A percentile compares a stretch with the other conserved stretches of the same genome.
Evolutionary conservation across 2,888 invertebrate genomes (phyloP).

Genomic region (Ennomos erosarius): DNA sequence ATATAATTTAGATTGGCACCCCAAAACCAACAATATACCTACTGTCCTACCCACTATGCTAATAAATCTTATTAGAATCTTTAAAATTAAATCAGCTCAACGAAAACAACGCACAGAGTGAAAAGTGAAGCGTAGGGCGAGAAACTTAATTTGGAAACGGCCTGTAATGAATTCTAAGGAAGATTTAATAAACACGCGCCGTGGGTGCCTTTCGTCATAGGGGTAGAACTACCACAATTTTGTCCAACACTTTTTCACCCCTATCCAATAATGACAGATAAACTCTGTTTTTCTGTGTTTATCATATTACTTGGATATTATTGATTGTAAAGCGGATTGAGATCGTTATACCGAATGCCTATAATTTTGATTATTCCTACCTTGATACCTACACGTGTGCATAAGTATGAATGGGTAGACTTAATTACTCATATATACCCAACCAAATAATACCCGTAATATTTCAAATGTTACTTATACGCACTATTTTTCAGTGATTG

Average conservation of each 20-base stretch:
- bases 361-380: too few species aligned
- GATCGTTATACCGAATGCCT: not conserved
- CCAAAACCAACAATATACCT: constrained; percentile 26
- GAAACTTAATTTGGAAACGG: constrained; percentile 71
- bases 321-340: constrained; percentile 9
- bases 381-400: too few species aligned
- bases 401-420: too few species aligned
- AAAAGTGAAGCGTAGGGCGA: constrained; percentile 60
- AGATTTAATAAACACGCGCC: constrained; percentile 68
- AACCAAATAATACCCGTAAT: too few species aligned
- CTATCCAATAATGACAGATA: constrained; percentile 43
- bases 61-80: constrained; percentile 57
- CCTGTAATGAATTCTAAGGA: constrained; percentile 71
- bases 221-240: constrained; percentile 54
- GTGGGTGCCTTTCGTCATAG: constrained; percentile 52
- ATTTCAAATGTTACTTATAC: too few species aligned
- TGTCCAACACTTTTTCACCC: constrained; percentile 54
- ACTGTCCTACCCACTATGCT: constrained; percentile 13
- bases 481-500: too few species aligned
- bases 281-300: constrained; percentile 40
- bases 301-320: constrained; percentile 38
- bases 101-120: constrained; percentile 61
- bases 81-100: constrained; percentile 62
- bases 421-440: too few species aligned
- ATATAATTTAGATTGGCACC: not conserved